Evolutionary conservation across 1,140 invertebrate species (phyloP).

Genomic region (Diorhabda carinulata): DNA sequence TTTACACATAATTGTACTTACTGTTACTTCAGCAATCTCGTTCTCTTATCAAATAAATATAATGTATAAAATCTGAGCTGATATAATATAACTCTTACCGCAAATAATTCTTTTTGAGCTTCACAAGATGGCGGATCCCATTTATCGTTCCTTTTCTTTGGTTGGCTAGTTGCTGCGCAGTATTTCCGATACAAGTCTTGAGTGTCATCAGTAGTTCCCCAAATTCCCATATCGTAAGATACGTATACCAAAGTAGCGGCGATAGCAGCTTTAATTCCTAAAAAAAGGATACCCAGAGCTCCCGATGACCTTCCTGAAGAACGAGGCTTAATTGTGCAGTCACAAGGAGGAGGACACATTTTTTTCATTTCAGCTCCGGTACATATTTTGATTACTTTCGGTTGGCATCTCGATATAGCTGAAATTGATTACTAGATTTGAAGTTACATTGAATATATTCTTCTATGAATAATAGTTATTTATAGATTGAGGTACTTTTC

Average conservation of each 20-base stretch:
- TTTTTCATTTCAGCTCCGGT: constrained; percentile 36
- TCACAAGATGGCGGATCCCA: constrained; percentile 44
- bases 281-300: constrained; percentile 20
- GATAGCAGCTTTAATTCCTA: constrained; percentile 32
- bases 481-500: no score
- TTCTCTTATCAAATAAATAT: no score
- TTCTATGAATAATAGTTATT: no score
- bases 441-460: no score
- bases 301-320: background rate
- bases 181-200: constrained; percentile 32
- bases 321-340: constrained; percentile 2
- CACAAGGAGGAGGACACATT: constrained; percentile 36
- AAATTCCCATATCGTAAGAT: constrained; percentile 38
- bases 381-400: constrained; percentile 37
- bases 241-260: constrained; percentile 32
- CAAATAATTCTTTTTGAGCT: constrained; percentile 43
- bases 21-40: no score
- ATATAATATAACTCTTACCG: constrained; percentile 18
- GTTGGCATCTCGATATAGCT: constrained; percentile 31
- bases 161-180: constrained; percentile 23
- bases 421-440: constrained; percentile 3
- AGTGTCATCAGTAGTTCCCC: constrained; percentile 35
- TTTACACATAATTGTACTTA: no score
- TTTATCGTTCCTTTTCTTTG: constrained; percentile 24
- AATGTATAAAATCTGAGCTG: no score